Evolutionary conservation across 1,140 invertebrate species (phyloP), one percentile per base, ranked within the genome.

Genomic region (Caenorhabditis latens): DNA sequence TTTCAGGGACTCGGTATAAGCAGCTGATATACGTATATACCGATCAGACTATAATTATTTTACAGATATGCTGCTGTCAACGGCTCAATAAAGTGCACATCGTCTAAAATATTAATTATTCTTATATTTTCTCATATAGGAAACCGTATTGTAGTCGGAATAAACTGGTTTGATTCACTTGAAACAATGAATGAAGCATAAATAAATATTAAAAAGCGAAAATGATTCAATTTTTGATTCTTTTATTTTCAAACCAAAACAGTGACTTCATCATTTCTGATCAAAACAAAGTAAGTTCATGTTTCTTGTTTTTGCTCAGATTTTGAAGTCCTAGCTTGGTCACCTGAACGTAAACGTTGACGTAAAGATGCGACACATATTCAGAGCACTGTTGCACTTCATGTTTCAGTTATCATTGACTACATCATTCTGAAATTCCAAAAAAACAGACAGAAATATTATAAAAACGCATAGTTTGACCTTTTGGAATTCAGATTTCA

Each of bases 1-100:
- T 79, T 79, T 79, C 71, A 79, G 71, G 71, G 71, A 79, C 50
- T 79, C 71, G 71, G 71, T 79, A 79, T 4, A 53, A 79, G 71
- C 71, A 79, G 71, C 71, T 79, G 71, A 79, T 53, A 32, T 79
- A 2, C 24, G 40, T 11, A 9, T 24, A 13, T 21, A 46, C 43
- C 14, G 42, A 19, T 75, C 21, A 43, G 19, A 46, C 42, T 6
- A 46, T 46, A 7, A 40, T 46, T 11, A 48, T 21, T 24, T 50
- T 79, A 24, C 71, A 79, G 71, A 79, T 79, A 13, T 79, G n/a
- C 71, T 79, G 71, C 46, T 79, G 71, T 79, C 46, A 79, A 50
- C 71, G 71, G 46, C 46, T 79, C 71, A 79, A 79, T 46, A 79
- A 79, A 53, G 71, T 79, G 46, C 71, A 79, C 46, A 79, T 24